Percentiles rank a stretch among this genome's conserved stretches.
Evolutionary conservation across 1,140 invertebrate species (phyloP).

Genomic region (Muscidifurax raptorellus): DNA sequence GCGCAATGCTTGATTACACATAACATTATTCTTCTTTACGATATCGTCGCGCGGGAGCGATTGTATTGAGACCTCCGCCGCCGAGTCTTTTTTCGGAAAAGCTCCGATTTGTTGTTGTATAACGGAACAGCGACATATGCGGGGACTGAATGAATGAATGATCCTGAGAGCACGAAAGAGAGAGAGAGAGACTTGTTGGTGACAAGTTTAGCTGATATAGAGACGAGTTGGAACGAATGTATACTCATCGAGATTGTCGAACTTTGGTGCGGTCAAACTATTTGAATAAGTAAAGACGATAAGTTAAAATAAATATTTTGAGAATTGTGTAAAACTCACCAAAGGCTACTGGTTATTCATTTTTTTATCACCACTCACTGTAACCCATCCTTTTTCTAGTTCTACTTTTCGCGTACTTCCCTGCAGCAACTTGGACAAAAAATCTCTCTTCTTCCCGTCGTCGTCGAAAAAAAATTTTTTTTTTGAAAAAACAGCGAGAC

Average conservation of each 20-base stretch:
- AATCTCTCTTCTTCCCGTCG: too few species aligned
- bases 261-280: constrained; percentile 34
- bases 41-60: constrained; percentile 13
- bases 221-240: constrained; percentile 27
- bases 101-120: neutral
- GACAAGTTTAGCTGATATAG: neutral
- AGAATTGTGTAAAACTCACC: constrained; percentile 47
- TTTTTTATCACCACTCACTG: neutral
- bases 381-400: too few species aligned
- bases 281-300: constrained; percentile 23
- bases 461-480: too few species aligned
- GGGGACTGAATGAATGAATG: too few species aligned
- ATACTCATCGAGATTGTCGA: constrained; percentile 26
- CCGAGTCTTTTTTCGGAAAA: neutral
- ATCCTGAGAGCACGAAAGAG: too few species aligned
- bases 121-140: neutral
- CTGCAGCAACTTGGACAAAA: too few species aligned
- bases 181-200: neutral
- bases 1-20: constrained; percentile 60
- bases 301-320: constrained; percentile 52
- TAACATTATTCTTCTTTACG: constrained; percentile 22
- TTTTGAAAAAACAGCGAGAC: too few species aligned
- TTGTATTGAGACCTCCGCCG: neutral
- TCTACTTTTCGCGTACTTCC: too few species aligned
- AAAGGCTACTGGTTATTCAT: neutral